A percentile compares a stretch with the other conserved stretches of the same genome.
phyloP scores from a whole-genome alignment of 2,113 vertebrate species.

The Capreolus pygargus region DNA sequence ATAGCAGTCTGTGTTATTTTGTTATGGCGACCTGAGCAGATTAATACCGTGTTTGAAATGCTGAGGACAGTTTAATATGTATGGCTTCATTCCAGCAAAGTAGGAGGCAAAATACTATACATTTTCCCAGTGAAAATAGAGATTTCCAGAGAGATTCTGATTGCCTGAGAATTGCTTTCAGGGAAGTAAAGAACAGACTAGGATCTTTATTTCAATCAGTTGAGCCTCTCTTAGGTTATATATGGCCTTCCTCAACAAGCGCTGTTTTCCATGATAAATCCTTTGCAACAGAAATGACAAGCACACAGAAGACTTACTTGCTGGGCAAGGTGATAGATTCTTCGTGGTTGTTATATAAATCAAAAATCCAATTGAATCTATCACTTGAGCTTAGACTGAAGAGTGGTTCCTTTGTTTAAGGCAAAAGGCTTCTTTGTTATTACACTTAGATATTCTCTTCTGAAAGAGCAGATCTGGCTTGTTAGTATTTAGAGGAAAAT shows the following conservation, averaged over 20 bases:
- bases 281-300: background rate
- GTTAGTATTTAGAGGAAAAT: background rate
- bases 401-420: background rate
- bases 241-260: background rate
- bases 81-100: background rate
- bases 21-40: background rate
- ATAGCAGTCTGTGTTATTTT: background rate
- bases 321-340: background rate
- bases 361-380: slow-evolving; percentile 23
- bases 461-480: background rate
- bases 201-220: background rate
- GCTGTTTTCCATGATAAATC: background rate
- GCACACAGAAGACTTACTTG: background rate
- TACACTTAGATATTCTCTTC: background rate
- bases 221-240: background rate
- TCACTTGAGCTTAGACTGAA: slow-evolving; percentile 25
- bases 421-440: background rate
- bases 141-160: background rate
- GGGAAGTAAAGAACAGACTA: background rate
- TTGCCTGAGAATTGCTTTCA: background rate
- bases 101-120: background rate
- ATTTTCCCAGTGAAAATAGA: background rate
- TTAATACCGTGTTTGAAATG: background rate
- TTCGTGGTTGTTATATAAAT: background rate
- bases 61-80: background rate